Percentiles rank a stretch among this genome's conserved stretches.
Evolutionary conservation across 2,888 invertebrate genomes (phyloP).

Genomic region (Oxycera nigricornis): DNA sequence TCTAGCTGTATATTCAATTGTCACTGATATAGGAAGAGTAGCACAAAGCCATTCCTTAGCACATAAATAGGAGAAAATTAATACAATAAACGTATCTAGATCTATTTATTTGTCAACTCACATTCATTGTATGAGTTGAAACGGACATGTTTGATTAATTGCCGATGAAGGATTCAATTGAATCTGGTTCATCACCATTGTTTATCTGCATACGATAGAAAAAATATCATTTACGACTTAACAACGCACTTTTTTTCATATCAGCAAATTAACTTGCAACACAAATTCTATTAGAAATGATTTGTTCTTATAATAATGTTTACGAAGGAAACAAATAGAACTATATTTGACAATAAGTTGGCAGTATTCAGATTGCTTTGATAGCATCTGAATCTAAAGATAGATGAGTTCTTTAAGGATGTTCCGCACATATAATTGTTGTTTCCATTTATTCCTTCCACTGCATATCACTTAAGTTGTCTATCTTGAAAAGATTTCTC

Average conservation of each 20-base stretch:
- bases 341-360: not conserved
- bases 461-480: no score
- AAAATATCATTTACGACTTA: not conserved
- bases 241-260: not conserved
- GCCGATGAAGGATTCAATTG: no score
- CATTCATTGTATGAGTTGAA: no score
- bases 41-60: constrained; percentile 28
- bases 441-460: no score
- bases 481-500: no score
- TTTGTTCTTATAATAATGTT: not conserved
- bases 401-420: no score
- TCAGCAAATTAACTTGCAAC: not conserved
- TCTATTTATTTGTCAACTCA: not conserved
- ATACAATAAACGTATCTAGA: not conserved
- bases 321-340: not conserved
- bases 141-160: no score
- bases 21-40: not conserved
- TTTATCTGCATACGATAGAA: no score
- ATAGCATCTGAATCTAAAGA: not conserved
- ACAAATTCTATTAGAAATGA: not conserved
- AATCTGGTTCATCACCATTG: no score
- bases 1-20: no score
- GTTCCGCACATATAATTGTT: no score
- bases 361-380: not conserved
- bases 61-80: not conserved